Evolutionary conservation across 2,113 vertebrate genomes (phyloP), one percentile per base, ranked within the genome.

Genomic region (Phylloscopus trochiloides): DNA sequence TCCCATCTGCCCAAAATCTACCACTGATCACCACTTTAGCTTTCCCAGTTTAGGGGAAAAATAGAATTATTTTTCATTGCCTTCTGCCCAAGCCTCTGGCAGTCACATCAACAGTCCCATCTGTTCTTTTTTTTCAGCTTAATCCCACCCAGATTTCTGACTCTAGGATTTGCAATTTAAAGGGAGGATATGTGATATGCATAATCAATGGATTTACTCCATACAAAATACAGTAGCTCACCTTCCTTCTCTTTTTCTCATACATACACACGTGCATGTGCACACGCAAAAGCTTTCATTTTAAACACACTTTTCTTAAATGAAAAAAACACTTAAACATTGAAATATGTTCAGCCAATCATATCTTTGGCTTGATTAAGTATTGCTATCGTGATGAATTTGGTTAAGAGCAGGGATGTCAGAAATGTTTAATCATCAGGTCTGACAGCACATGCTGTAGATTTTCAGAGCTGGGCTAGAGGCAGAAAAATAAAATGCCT

Each of bases 11-110:
- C 96, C 83, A 79, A 90, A 96, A 94, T 47, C 89, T 82, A 95
- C 88, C 88, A 79, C 70, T 80, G 86, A 96, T 94, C 91, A 93
- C 97, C 81, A 90, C 78, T 94, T 95, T 95, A 95, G n/a, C 45
- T 92, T 94, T 98, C 96, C 90, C 95, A 94, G 89, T 93, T 95
- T 93, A 85, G 73, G 86, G 92, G 72, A 93, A 96, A 97, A 95
- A 81, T 83, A 95, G 82, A 89, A 97, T 96, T 81, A 72, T 93
- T 92, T 97, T 97, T 87, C 88, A 74, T 68, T 96, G 93, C 91
- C 97, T 96, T 97, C 96, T 97, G 97, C 97, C 94, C 92, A 92
- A 96, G 96, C 92, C 97, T 96, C 97, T 97, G 97, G 97, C 96
- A 97, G 90, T 76, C 97, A 80, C 51, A 96, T 95, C 90, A 93